Evolutionary conservation across 2,113 vertebrate genomes (phyloP).

Genomic region (Gymnorhina tibicen): DNA sequence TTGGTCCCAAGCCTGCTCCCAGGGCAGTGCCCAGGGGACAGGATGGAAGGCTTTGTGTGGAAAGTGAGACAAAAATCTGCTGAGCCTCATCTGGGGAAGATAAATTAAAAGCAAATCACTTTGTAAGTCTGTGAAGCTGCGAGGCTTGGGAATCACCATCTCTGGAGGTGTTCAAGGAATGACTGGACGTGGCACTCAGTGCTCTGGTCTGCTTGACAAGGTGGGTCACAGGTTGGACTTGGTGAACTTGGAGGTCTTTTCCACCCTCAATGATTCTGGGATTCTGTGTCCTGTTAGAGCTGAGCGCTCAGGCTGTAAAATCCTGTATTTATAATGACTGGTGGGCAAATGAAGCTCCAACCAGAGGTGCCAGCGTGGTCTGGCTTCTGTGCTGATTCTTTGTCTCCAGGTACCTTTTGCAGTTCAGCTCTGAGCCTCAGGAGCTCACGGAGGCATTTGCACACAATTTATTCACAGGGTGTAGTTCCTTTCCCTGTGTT

Average conservation of each 20-base stretch:
- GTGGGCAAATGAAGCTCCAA: neutral
- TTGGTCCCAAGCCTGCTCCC: neutral
- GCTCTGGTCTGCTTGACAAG: neutral
- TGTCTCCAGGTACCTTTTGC: neutral
- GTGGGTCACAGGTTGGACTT: neutral
- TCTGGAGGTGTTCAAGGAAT: neutral
- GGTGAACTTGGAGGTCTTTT: neutral
- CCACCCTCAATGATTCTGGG: neutral
- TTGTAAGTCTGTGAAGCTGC: neutral
- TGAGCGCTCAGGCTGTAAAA: neutral
- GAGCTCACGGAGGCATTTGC: neutral
- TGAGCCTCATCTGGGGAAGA: neutral
- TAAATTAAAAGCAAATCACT: neutral
- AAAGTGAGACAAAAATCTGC: neutral
- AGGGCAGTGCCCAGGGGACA: fast-evolving
- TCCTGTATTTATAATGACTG: neutral
- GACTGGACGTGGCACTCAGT: fast-evolving
- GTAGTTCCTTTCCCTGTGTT: neutral
- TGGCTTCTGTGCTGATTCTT: neutral
- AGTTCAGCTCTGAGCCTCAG: neutral
- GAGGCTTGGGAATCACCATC: neutral
- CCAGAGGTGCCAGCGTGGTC: neutral
- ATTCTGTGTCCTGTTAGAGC: neutral
- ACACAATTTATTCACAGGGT: fast-evolving
- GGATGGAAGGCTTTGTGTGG: neutral